These are phyloP conservation scores for Colletes gigas DNA, from an alignment of 1,140 invertebrate species.

Conservation along the genomic window DNA sequence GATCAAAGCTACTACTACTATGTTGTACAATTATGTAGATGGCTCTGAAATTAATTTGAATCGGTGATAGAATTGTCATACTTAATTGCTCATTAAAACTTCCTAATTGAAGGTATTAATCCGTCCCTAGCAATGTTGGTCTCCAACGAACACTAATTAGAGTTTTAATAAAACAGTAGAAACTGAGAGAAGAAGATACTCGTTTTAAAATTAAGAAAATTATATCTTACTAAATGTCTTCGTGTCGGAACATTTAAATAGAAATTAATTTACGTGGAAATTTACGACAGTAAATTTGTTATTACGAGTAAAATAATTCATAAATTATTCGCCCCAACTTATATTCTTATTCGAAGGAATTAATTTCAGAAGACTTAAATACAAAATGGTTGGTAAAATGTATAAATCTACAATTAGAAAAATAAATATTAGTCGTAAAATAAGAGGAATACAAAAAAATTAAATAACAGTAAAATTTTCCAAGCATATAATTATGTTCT, in stretches of 20 bases:
- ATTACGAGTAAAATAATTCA: neutral
- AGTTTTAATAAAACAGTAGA: conserved; percentile 44
- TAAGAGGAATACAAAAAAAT: no score
- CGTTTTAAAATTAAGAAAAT: conserved; percentile 8
- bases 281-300: neutral
- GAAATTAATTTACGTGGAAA: neutral
- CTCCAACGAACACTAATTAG: conserved; percentile 48
- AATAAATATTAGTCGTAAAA: no score
- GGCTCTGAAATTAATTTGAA: conserved; percentile 25
- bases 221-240: conserved; percentile 4
- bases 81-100: conserved; percentile 61
- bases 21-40: no score
- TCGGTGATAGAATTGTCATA: conserved; percentile 25
- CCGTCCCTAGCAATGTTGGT: conserved; percentile 9
- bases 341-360: no score
- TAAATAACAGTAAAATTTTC: neutral
- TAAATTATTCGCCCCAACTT: no score
- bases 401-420: no score
- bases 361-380: no score
- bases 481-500: no score
- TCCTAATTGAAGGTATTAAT: conserved; percentile 52
- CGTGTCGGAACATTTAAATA: neutral
- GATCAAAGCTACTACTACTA: no score
- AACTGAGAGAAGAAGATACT: neutral
- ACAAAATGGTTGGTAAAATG: no score